A percentile compares a stretch with the other conserved stretches of the same genome.
Evolutionary conservation across 2,113 vertebrate genomes (phyloP).

Genomic region (Boulengerochromis microlepis): DNA sequence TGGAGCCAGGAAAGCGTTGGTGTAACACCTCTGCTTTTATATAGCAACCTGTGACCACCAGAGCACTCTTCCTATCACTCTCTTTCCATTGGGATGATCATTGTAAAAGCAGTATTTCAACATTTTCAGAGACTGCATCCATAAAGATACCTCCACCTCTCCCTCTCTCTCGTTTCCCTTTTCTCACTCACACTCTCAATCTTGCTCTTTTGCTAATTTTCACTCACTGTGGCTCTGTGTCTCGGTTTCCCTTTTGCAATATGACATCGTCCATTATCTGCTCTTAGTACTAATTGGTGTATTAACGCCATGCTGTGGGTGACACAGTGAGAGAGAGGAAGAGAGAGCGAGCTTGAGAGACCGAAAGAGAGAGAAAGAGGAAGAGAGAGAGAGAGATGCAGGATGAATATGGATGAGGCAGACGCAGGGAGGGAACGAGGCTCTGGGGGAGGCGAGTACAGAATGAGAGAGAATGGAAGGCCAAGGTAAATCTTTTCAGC

Average conservation of each 20-base stretch:
- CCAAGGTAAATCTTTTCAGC: conserved; percentile 78
- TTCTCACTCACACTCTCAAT: conserved; percentile 16
- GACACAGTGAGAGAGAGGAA: conserved; percentile 64
- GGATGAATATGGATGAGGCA: conserved; percentile 74
- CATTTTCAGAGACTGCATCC: conserved; percentile 46
- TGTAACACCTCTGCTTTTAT: conserved; percentile 57
- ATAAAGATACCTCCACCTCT: conserved; percentile 27
- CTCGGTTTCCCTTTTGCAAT: conserved; percentile 62
- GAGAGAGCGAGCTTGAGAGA: conserved; percentile 13
- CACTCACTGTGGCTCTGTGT: conserved; percentile 31
- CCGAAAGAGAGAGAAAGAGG: conserved; percentile 13
- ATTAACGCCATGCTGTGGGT: conserved; percentile 74
- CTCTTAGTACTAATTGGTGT: conserved; percentile 79
- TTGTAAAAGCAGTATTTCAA: conserved; percentile 45
- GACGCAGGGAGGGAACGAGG: conserved; percentile 38
- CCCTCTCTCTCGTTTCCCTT: background rate
- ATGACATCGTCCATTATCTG: conserved; percentile 79
- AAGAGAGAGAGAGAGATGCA: conserved; percentile 22
- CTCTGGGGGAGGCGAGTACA: conserved; percentile 44
- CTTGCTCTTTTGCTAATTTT: conserved; percentile 38
- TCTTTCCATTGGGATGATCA: conserved; percentile 42
- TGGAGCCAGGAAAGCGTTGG: conserved; percentile 42
- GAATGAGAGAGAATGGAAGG: conserved; percentile 61
- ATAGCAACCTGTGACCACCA: conserved; percentile 38
- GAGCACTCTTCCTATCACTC: conserved; percentile 30